A percentile compares a stretch with the other conserved stretches of the same genome.
These are phyloP conservation scores for Calvadosia cruxmelitensis DNA, from an alignment of 30 jellyfish, hydroid and myxozoan species.

Conservation along the genomic window DNA sequence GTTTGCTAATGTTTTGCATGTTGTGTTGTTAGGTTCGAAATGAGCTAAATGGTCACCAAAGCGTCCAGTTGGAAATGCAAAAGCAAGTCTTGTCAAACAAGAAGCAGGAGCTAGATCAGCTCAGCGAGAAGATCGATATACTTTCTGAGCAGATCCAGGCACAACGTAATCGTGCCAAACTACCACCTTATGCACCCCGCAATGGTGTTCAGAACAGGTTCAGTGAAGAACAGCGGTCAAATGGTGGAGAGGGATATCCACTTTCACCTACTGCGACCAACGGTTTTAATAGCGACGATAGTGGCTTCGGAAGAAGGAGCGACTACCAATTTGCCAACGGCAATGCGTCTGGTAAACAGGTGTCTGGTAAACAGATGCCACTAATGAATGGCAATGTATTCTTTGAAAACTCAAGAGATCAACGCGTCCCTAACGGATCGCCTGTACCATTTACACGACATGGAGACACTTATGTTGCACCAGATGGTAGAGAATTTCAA, in stretches of 20 bases:
- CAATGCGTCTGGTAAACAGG: too few relatives aligned
- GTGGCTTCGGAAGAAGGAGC: not conserved
- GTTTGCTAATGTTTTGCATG: too few relatives aligned
- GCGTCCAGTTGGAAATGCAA: conserved; percentile 50
- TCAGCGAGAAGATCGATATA: conserved; percentile 50
- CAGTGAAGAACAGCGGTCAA: not conserved
- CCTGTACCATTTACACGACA: conserved; percentile 51
- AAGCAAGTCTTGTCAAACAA: conserved; percentile 40
- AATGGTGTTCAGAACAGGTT: not conserved
- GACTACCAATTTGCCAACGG: not conserved
- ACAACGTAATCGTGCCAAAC: not conserved
- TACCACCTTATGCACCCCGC: not conserved
- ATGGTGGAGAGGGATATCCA: not conserved
- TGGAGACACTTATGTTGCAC: conserved; percentile 62
- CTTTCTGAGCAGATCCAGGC: conserved; percentile 5
- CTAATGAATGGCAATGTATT: not conserved
- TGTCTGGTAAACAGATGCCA: not conserved
- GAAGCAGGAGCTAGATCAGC: conserved; percentile 54
- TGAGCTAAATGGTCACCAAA: conserved; percentile 74
- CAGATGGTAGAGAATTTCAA: conserved; percentile 65
- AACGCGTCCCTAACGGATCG: not conserved
- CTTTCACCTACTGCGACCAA: not conserved
- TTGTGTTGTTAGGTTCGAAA: conserved; percentile 62
- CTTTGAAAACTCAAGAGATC: not conserved
- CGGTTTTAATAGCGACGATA: not conserved